Evolutionary conservation across 2,797 vertebrate genomes (phyloP).

Genomic region (Limosa lapponica): DNA sequence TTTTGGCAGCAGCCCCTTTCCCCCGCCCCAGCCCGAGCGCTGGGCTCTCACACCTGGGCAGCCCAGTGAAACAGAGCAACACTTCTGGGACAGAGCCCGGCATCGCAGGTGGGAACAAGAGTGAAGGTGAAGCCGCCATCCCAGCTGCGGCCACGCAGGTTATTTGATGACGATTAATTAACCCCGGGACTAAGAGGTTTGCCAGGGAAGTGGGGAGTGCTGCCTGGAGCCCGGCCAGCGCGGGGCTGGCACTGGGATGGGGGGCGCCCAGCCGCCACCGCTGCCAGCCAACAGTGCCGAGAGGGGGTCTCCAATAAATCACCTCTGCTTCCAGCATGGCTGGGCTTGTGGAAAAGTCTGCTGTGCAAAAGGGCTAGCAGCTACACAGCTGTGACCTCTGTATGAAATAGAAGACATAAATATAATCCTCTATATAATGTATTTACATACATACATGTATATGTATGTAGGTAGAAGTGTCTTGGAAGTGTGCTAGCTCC

Average conservation of each 20-base stretch:
- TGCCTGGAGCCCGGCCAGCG: not conserved
- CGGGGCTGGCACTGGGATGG: not conserved
- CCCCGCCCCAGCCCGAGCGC: not conserved
- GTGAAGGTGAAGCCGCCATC: not conserved
- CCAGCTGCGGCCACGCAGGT: not conserved
- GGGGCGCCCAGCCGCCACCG: not conserved
- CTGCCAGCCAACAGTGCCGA: slow-evolving; percentile 25
- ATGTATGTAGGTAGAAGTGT: rapidly evolving
- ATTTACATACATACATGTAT: rapidly evolving
- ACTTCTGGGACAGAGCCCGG: rapidly evolving
- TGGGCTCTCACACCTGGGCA: not conserved
- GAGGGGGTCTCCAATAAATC: not conserved
- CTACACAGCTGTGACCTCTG: not conserved
- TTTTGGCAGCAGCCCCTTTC: not conserved
- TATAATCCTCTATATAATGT: rapidly evolving
- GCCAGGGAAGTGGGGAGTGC: not conserved
- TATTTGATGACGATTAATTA: slow-evolving; percentile 48
- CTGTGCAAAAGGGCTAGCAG: not conserved
- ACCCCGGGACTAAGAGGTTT: slow-evolving; percentile 36
- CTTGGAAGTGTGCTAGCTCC: not conserved
- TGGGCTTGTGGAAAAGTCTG: not conserved
- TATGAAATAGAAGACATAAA: not conserved
- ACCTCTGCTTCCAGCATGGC: rapidly evolving
- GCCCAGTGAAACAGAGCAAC: not conserved
- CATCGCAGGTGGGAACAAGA: not conserved